phyloP scores from a whole-genome alignment of 2,113 vertebrate genomes.

The Zosterops borbonicus region DNA sequence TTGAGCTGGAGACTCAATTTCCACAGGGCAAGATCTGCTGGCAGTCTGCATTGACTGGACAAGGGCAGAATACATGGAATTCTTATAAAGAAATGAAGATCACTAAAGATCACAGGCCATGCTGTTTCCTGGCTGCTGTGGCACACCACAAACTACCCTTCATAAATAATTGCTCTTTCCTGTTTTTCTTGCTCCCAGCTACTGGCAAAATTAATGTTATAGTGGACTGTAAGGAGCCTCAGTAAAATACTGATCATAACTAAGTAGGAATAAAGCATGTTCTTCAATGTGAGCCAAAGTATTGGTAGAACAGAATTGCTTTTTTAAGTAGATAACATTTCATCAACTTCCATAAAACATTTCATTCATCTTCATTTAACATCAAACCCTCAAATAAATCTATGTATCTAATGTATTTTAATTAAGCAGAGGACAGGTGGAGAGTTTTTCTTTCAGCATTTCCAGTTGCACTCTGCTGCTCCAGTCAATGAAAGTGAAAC shows the following conservation, averaged over 20 bases:
- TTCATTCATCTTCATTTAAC: constrained; percentile 69
- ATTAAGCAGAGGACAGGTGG: constrained; percentile 51
- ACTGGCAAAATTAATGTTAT: background rate
- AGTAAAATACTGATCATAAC: background rate
- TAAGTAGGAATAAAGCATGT: background rate
- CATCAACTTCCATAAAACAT: constrained; percentile 34
- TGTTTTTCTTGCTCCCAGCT: background rate
- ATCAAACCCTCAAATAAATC: constrained; percentile 56
- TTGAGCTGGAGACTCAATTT: background rate
- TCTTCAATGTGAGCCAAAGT: background rate
- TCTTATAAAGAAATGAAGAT: background rate
- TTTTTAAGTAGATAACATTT: constrained; percentile 53
- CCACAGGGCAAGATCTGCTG: background rate
- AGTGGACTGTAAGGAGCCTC: background rate
- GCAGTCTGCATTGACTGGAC: background rate
- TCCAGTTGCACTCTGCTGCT: constrained; percentile 50
- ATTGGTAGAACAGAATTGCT: constrained; percentile 45
- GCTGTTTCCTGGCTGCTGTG: background rate
- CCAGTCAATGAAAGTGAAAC: constrained; percentile 50
- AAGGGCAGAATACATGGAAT: background rate
- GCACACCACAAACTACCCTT: background rate
- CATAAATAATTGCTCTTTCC: background rate
- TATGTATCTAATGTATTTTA: constrained; percentile 61
- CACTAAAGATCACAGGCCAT: background rate
- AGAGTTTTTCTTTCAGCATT: constrained; percentile 55